phyloP scores from a whole-genome alignment of 2,113 vertebrate genomes.

The Cyanistes caeruleus region DNA sequence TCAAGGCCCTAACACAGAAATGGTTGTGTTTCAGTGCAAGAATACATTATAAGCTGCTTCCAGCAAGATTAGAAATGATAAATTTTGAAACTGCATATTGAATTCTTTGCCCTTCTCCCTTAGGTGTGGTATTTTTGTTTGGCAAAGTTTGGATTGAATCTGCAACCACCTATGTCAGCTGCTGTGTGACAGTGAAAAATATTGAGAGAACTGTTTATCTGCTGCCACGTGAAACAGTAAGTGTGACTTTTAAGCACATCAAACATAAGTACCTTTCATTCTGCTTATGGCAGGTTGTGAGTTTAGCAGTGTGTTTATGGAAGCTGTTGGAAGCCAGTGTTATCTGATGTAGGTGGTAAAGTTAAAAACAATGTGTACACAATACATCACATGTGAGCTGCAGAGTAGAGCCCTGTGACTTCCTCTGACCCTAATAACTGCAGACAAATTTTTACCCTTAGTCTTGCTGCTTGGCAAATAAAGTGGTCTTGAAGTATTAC shows the following conservation, averaged over 20 bases:
- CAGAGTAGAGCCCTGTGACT: not conserved
- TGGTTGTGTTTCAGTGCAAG: not conserved
- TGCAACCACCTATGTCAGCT: conserved; percentile 87
- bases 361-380: not conserved
- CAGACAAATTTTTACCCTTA: not conserved
- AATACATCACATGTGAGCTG: not conserved
- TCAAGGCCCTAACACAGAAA: not conserved
- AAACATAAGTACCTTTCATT: conserved; percentile 42
- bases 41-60: not conserved
- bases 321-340: not conserved
- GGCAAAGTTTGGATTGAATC: conserved; percentile 97
- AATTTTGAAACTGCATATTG: not conserved
- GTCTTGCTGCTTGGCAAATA: not conserved
- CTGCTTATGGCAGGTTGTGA: conserved; percentile 2
- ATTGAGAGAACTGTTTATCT: conserved; percentile 93
- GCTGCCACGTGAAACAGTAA: conserved; percentile 90
- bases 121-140: conserved; percentile 95
- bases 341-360: not conserved
- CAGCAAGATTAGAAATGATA: not conserved
- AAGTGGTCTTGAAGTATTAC: not conserved
- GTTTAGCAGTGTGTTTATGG: not conserved
- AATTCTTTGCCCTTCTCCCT: not conserved
- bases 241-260: conserved; percentile 32
- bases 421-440: not conserved
- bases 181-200: conserved; percentile 92